These are phyloP conservation scores for Mirza zaza DNA, from an alignment of 2,113 vertebrate genomes.

Conservation along the genomic window DNA sequence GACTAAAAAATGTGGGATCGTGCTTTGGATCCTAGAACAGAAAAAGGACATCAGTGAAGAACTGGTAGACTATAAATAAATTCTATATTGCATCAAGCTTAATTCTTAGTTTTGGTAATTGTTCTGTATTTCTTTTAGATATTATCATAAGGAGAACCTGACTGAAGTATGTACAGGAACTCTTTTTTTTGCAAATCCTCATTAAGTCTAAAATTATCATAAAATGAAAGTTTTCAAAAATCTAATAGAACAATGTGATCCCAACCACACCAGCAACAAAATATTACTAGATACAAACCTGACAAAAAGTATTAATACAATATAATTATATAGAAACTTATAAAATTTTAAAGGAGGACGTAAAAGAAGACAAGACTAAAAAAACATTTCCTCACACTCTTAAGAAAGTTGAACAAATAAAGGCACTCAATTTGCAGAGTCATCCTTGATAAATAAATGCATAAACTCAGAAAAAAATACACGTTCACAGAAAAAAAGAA, in stretches of 20 bases:
- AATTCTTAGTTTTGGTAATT: not conserved
- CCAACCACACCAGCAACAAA: not conserved
- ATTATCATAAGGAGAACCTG: not conserved
- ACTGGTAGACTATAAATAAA: not conserved
- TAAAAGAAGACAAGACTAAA: not conserved
- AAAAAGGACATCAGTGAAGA: not conserved
- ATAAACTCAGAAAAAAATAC: not conserved
- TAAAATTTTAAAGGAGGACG: not conserved
- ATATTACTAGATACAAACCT: not conserved
- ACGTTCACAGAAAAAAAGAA: not conserved
- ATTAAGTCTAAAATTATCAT: slow-evolving; percentile 15
- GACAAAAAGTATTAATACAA: not conserved
- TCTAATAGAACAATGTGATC: not conserved
- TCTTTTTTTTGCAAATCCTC: slow-evolving; percentile 24
- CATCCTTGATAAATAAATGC: too few relatives aligned
- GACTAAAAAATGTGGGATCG: not conserved
- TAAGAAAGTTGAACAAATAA: too few relatives aligned
- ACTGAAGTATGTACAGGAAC: not conserved
- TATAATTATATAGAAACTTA: slow-evolving; percentile 34
- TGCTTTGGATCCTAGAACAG: not conserved
- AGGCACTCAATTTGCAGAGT: too few relatives aligned
- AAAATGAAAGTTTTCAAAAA: not conserved
- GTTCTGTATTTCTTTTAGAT: not conserved
- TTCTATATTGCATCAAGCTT: not conserved
- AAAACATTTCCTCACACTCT: too few relatives aligned